These are phyloP conservation scores for Oxyura jamaicensis DNA, from an alignment of 2,113 vertebrate species.

Conservation along the genomic window DNA sequence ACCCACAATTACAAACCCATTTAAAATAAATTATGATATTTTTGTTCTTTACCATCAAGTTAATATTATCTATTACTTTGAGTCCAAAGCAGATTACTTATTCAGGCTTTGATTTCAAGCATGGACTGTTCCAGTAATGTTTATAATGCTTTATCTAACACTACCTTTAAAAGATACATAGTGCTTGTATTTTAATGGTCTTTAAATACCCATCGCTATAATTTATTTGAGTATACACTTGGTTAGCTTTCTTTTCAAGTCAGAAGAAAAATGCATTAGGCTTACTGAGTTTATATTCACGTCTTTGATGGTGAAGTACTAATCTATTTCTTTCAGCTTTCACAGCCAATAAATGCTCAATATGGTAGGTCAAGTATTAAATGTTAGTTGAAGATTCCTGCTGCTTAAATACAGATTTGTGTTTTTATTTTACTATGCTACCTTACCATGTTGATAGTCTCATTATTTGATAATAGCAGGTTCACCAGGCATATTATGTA, in stretches of 20 bases:
- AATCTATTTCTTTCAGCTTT: not conserved
- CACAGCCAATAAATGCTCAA: not conserved
- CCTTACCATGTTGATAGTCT: not conserved
- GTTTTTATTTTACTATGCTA: not conserved
- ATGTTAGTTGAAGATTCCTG: not conserved
- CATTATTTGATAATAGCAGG: not conserved
- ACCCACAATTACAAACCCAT: not conserved
- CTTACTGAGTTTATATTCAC: not conserved
- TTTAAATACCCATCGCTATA: not conserved
- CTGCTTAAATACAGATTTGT: not conserved
- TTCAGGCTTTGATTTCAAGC: not conserved
- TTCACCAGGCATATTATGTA: not conserved
- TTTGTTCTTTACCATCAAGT: not conserved
- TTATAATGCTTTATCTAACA: not conserved
- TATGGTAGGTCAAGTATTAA: not conserved
- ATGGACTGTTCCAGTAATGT: not conserved
- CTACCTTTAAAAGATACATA: not conserved
- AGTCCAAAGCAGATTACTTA: not conserved
- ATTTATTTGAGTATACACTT: not conserved
- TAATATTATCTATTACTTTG: not conserved
- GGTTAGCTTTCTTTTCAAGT: not conserved
- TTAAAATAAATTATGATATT: not conserved
- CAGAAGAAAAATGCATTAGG: not conserved
- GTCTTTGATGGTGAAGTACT: not conserved
- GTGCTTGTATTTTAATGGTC: not conserved